Percentiles rank a stretch among this genome's conserved stretches.
These are phyloP conservation scores for Habropoda laboriosa DNA, from an alignment of 1,140 invertebrate genomes.

Conservation along the genomic window DNA sequence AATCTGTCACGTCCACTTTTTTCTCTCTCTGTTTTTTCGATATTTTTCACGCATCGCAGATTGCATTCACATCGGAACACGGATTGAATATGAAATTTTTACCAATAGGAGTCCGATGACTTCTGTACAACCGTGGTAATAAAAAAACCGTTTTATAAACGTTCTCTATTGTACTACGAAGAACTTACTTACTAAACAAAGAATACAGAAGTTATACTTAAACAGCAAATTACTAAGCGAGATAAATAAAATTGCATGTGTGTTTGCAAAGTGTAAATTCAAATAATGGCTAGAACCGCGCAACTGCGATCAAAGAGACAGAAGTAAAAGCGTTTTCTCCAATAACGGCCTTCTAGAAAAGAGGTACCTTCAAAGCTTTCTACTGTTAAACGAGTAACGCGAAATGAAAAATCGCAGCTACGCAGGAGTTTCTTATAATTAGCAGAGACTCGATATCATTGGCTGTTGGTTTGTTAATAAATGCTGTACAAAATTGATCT, in stretches of 20 bases:
- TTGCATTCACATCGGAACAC: background rate
- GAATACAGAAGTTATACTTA: constrained; percentile 23
- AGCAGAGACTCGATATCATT: constrained; percentile 58
- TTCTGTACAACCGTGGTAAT: background rate
- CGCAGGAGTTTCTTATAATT: constrained; percentile 28
- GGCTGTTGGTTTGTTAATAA: constrained; percentile 72
- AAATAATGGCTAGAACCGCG: constrained; percentile 25
- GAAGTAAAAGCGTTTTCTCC: constrained; percentile 11
- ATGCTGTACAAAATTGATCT: constrained; percentile 40
- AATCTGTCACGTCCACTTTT: background rate
- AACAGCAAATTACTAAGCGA: constrained; percentile 41
- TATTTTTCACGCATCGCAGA: background rate
- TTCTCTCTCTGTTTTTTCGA: background rate
- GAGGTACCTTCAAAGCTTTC: constrained; percentile 15
- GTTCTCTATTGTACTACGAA: background rate
- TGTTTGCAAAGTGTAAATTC: constrained; percentile 21
- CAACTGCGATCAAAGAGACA: constrained; percentile 33
- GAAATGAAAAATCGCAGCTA: constrained; percentile 40
- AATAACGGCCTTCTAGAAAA: background rate
- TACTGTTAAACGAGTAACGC: constrained; percentile 26
- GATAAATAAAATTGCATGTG: constrained; percentile 25
- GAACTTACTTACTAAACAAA: constrained; percentile 10
- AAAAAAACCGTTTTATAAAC: background rate
- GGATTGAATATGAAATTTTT: constrained; percentile 1
- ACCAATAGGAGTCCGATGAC: background rate